Conservation (phyloP, 2,888 invertebrate genomes). For the Eustalomyia histrio region DNA sequence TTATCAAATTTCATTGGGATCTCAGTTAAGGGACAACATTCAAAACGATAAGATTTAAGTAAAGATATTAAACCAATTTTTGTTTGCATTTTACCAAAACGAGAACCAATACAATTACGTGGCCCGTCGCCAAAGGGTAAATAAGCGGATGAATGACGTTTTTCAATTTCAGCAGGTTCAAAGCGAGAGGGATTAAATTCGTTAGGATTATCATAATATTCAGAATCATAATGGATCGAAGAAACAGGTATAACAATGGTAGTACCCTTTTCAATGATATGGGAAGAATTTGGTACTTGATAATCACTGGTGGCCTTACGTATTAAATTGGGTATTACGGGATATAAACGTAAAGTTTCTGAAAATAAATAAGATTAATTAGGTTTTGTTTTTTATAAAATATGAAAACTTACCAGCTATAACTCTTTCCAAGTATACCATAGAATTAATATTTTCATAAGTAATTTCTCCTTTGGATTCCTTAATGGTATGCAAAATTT, state of each 20-base stretch:
- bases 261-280: constrained; percentile 81
- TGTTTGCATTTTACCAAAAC: constrained; percentile 75
- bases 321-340: constrained; percentile 81
- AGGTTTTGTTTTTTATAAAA: not conserved
- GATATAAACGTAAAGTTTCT: constrained; percentile 81
- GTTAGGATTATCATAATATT: constrained; percentile 82
- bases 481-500: constrained; percentile 77
- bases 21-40: constrained; percentile 55
- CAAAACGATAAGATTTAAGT: constrained; percentile 69
- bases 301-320: constrained; percentile 81
- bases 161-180: constrained; percentile 80
- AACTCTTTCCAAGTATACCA: constrained; percentile 80
- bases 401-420: constrained; percentile 74
- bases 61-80: constrained; percentile 71
- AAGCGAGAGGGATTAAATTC: constrained; percentile 84
- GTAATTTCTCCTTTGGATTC: constrained; percentile 76
- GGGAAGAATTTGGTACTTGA: constrained; percentile 79
- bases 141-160: constrained; percentile 79
- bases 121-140: constrained; percentile 77
- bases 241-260: constrained; percentile 81
- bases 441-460: constrained; percentile 80
- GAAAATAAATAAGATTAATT: not conserved
- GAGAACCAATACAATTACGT: constrained; percentile 74
- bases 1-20: constrained; percentile 64
- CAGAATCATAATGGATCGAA: constrained; percentile 82